These are phyloP conservation scores for Cygnus olor DNA, from an alignment of 2,797 vertebrate genomes.

Conservation along the genomic window DNA sequence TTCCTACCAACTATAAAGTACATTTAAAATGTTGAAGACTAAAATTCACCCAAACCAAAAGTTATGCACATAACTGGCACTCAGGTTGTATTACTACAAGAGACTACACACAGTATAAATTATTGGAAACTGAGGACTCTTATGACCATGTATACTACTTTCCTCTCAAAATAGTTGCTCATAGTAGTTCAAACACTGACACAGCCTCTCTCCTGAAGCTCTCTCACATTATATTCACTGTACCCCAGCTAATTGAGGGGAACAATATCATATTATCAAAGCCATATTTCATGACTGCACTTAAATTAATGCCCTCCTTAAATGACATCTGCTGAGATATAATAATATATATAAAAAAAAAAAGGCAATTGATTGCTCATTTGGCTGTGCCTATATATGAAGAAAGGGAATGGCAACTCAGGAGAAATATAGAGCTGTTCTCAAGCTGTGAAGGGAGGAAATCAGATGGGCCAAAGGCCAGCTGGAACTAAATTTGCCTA, in stretches of 20 bases:
- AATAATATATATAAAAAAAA: background rate
- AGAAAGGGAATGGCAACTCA: too few relatives aligned
- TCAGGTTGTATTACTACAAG: background rate
- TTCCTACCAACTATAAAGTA: background rate
- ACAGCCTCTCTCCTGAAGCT: background rate
- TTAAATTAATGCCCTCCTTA: background rate
- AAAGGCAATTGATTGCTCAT: background rate
- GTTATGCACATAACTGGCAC: background rate
- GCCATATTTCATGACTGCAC: background rate
- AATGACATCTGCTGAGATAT: background rate
- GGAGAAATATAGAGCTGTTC: too few relatives aligned
- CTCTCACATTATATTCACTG: background rate
- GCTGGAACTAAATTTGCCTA: too few relatives aligned
- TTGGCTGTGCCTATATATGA: background rate
- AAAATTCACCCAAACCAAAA: background rate
- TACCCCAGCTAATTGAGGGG: background rate
- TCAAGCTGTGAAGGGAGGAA: too few relatives aligned
- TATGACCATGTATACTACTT: background rate
- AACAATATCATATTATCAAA: background rate
- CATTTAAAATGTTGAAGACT: background rate
- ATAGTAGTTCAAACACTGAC: background rate
- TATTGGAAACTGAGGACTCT: background rate
- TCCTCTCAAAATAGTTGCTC: background rate
- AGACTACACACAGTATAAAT: background rate
- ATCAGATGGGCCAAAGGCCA: too few relatives aligned